Percentiles rank a stretch among this genome's conserved stretches.
phyloP scores from a whole-genome alignment of 1,140 invertebrate genomes.

The Polyergus mexicanus region DNA sequence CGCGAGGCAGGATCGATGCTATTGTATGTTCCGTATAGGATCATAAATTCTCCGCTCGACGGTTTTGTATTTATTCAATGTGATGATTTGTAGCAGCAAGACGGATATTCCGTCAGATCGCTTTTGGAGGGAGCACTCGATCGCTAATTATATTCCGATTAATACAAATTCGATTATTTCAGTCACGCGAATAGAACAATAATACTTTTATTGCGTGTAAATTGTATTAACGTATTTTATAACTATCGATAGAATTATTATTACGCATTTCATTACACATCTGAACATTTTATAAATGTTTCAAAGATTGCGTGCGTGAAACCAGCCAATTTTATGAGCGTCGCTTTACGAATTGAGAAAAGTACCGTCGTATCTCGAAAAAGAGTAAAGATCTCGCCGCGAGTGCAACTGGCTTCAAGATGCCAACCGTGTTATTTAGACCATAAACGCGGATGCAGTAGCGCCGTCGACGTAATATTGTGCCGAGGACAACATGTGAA shows the following conservation, averaged over 20 bases:
- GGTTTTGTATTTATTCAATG: constrained; percentile 32
- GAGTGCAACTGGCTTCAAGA: constrained; percentile 23
- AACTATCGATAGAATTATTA: constrained; percentile 1
- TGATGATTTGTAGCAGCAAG: constrained; percentile 38
- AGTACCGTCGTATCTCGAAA: background rate
- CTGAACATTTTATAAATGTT: background rate
- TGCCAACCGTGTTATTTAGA: constrained; percentile 50
- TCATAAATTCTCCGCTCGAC: constrained; percentile 25
- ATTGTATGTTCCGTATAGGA: background rate
- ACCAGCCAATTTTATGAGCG: background rate
- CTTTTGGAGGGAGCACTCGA: background rate
- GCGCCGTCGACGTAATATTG: constrained; percentile 47
- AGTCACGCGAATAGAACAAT: background rate
- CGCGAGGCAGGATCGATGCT: background rate
- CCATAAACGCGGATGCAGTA: constrained; percentile 50
- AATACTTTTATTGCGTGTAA: background rate
- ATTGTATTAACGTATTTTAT: constrained; percentile 9
- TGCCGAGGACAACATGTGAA: constrained; percentile 33
- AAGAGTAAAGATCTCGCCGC: background rate
- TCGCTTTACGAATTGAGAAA: constrained; percentile 25
- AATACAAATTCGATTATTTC: constrained; percentile 16
- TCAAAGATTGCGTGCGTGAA: background rate
- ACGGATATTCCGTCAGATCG: background rate
- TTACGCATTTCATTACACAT: background rate
- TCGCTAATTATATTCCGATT: background rate